Conservation (phyloP, 2,888 invertebrate species). For the Melangyna quadrimaculata region DNA sequence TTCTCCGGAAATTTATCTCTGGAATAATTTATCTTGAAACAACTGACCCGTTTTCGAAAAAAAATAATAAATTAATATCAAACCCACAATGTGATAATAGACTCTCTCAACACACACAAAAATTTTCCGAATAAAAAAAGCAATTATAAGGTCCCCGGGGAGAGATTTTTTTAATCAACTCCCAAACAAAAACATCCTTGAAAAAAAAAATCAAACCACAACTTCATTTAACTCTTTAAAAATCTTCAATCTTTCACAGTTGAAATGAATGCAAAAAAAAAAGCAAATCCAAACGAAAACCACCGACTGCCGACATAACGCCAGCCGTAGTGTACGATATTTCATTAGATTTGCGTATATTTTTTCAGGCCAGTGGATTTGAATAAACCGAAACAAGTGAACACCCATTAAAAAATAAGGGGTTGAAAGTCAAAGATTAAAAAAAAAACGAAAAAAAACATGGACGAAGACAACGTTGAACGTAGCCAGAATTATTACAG, state of each 20-base stretch:
- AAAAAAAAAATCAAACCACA: slow-evolving; percentile 6
- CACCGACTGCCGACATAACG: slow-evolving; percentile 17
- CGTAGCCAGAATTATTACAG: slow-evolving; percentile 10
- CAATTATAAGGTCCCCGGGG: slow-evolving; percentile 17
- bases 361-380: slow-evolving; percentile 65
- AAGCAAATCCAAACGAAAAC: neutral
- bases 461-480: neutral
- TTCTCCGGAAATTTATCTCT: neutral
- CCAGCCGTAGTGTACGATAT: slow-evolving; percentile 44
- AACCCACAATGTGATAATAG: neutral
- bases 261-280: slow-evolving; percentile 15
- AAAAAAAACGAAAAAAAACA: slow-evolving; percentile 28
- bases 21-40: neutral
- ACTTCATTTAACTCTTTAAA: slow-evolving; percentile 36
- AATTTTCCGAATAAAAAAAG: neutral
- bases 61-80: neutral
- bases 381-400: slow-evolving; percentile 43
- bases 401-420: slow-evolving; percentile 65
- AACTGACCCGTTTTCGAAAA: neutral
- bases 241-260: slow-evolving; percentile 11
- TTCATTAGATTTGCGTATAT: slow-evolving; percentile 67
- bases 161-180: slow-evolving; percentile 18
- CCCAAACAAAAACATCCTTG: slow-evolving; percentile 9
- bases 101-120: neutral
- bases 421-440: slow-evolving; percentile 68